phyloP scores from a whole-genome alignment of 2,888 invertebrate genomes.

The Eristalis pertinax region DNA sequence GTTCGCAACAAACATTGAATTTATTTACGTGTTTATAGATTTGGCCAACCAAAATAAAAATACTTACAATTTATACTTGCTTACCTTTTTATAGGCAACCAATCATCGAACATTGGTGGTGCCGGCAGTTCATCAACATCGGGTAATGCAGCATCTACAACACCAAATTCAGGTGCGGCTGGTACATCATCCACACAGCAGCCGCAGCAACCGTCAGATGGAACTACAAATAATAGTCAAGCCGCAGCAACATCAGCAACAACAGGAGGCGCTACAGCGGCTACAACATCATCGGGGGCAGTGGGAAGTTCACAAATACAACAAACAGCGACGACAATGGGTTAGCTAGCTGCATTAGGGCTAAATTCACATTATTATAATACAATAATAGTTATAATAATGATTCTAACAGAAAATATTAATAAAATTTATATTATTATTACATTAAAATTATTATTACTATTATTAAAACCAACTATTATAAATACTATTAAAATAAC shows the following conservation, averaged over 20 bases:
- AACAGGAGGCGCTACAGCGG: constrained; percentile 59
- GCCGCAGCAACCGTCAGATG: constrained; percentile 55
- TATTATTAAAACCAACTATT: constrained; percentile 74
- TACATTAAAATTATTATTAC: constrained; percentile 74
- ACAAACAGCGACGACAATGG: constrained; percentile 79
- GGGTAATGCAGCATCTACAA: constrained; percentile 67
- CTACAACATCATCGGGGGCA: constrained; percentile 65
- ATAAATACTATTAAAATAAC: constrained; percentile 71
- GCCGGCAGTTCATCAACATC: constrained; percentile 68
- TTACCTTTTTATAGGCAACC: constrained; percentile 72
- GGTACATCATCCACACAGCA: constrained; percentile 66
- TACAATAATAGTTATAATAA: constrained; percentile 70
- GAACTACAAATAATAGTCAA: constrained; percentile 63
- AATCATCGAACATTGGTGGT: constrained; percentile 73
- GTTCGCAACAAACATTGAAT: no score
- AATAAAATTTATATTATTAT: constrained; percentile 76
- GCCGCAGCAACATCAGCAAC: constrained; percentile 64
- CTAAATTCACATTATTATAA: constrained; percentile 70
- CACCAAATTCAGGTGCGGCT: constrained; percentile 59
- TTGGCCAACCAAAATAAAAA: neutral
- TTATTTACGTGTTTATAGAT: neutral
- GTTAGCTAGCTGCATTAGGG: constrained; percentile 76
- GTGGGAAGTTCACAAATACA: constrained; percentile 74
- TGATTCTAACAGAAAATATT: constrained; percentile 64
- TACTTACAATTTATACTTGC: neutral